Base-by-base conservation (phyloP, 1,140 invertebrate species). In the Carposina sasakii region DNA sequence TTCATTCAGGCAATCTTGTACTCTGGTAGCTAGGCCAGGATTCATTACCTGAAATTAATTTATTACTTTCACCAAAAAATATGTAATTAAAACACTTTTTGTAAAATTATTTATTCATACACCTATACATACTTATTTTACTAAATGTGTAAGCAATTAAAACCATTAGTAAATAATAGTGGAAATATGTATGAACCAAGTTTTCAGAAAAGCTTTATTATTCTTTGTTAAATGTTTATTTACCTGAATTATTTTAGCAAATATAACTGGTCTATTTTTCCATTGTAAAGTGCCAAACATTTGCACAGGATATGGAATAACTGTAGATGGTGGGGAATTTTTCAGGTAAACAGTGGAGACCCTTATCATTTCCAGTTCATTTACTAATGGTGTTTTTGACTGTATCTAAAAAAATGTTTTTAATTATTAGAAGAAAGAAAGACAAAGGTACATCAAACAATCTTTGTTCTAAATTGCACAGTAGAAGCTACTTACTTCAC, bases 251-350 rank as follows among this genome's bases (percentile, higher is more conserved):
- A 74, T 53, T 22, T 62, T 67, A 17, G 61, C 71, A 60, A 63
- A 65, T 39, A 83, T 67, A 15, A 78, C 63, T 31, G 79, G 79
- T 22, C 47, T 48, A 4, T 58, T 60, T 10, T 45, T 55, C 75
- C 78, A 81, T 34, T 74, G 68, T 22, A 79, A 24, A 12, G 48
- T 62, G 3, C 79, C 79, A 72, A 77, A 77, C 3, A 83, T 17
- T 48, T 81, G 75, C 0, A 76, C 67, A 1, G 72, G 45, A 40
- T 70, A 67, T 19, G 76, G 74, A 9, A 69, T 62, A 1, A 67
- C 40, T 1, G 57, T 62, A 3, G 67, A 70, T 12, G 49, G 61
- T 3, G 63, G 30, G 6, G 44, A 39, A 8, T 21, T 41, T 19
- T 65, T 68, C 37, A 74, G 24, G 44, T 77, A 73, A 1, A 46